Base-by-base conservation (phyloP, 1,140 invertebrate species). In the Meloidogyne exigua region DNA sequence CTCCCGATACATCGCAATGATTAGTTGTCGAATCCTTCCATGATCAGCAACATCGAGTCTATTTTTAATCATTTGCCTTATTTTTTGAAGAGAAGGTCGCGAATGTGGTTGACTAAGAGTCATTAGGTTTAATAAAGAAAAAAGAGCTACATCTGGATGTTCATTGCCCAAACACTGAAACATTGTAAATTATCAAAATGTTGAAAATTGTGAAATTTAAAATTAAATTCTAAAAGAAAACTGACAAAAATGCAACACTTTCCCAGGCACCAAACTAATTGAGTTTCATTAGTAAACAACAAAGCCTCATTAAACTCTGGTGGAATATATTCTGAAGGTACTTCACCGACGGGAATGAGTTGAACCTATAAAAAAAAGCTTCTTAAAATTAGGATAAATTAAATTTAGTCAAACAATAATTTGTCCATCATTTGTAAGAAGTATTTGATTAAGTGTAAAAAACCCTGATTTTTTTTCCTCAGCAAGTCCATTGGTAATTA, bases 91-190 rank as follows among this genome's bases (percentile, higher is more conserved):
- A 64, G 68, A 80, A 9, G 81, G 81, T 21, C 81, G 67, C 10
- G 81, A 82, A 21, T 57, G 64, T 18, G 82, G 65, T 62, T 82
- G 73, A 15, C 28, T 62, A 28, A 83, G 82, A 21, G 81, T 82
- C 81, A 82, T 83, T 3, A 82, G 65, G 49, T 82, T 82, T 2
- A 82, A 49, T 15, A 82, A 28, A 15, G 81, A 82, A 72, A 73
- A 72, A 11, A 82, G 44, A 5, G 70, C 67, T 5, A 81, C 79
- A 75, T 82, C 81, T 18, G 72, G 21, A 68, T 71, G 78, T 49
- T 64, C 66, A 18, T 68, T 57, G 0, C 26, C 23, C 36, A 42
- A 26, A 42, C 64, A 62, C 28, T 76, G 13, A 32, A 75, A 75
- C 15, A n/a, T 73, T 7, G 10, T 9, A 68, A 70, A 21, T n/a